phyloP scores from a whole-genome alignment of 2,797 vertebrate genomes.

The Macropus fuliginosus region DNA sequence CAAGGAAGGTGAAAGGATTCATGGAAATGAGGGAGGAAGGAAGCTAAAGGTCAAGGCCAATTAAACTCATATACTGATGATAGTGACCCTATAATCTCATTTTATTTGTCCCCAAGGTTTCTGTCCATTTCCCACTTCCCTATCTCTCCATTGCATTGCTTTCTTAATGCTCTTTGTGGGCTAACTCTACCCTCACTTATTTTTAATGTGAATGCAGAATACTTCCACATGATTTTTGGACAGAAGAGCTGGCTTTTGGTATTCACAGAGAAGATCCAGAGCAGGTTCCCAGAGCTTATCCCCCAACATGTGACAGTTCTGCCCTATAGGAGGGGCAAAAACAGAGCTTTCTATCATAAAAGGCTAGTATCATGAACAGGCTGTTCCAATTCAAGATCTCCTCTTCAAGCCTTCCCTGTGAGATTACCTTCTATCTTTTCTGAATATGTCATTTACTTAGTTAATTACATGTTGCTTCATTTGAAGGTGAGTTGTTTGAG shows the following conservation, averaged over 20 bases:
- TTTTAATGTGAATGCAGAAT: neutral
- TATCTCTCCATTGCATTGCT: slow-evolving; percentile 24
- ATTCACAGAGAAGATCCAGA: neutral
- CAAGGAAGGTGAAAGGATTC: slow-evolving; percentile 35
- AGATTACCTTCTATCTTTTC: neutral
- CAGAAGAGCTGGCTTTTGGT: neutral
- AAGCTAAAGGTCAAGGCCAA: slow-evolving; percentile 16
- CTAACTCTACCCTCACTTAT: neutral
- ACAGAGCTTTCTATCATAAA: neutral
- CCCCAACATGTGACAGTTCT: neutral
- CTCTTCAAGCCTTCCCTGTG: neutral
- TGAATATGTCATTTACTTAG: neutral
- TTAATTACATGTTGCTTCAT: neutral
- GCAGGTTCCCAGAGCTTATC: neutral
- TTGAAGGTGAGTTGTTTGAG: neutral
- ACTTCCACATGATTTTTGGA: neutral
- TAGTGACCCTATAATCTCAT: neutral
- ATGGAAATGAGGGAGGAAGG: neutral
- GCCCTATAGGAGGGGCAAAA: neutral
- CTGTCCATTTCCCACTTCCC: neutral
- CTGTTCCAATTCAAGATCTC: neutral
- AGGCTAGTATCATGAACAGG: neutral
- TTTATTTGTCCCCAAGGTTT: slow-evolving; percentile 9
- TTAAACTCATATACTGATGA: neutral
- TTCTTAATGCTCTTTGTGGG: neutral